Evolutionary conservation across 2,888 invertebrate species (phyloP).

Genomic region (Eupithecia centaureata): DNA sequence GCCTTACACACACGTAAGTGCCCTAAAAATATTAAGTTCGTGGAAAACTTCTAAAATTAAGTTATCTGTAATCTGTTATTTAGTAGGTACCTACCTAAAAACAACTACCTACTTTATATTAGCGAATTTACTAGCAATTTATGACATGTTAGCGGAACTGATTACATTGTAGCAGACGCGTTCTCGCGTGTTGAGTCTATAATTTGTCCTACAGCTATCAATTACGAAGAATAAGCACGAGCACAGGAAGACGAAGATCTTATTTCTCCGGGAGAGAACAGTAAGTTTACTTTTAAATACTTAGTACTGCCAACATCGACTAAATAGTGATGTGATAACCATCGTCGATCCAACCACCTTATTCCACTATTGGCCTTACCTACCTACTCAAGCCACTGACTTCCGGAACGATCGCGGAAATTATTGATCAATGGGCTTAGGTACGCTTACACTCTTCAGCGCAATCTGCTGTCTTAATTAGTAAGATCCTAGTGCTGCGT

Average conservation of each 20-base stretch:
- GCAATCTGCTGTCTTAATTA: neutral
- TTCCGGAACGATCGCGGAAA: too few relatives aligned
- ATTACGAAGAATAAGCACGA: conserved; percentile 35
- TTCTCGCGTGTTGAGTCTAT: conserved; percentile 35
- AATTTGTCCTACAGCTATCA: conserved; percentile 24
- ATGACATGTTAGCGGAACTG: conserved; percentile 22
- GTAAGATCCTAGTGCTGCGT: neutral
- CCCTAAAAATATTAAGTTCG: too few relatives aligned
- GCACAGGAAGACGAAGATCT: conserved; percentile 22
- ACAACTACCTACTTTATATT: conserved; percentile 18
- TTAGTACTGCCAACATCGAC: neutral
- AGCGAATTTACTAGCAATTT: conserved; percentile 33
- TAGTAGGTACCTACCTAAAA: too few relatives aligned
- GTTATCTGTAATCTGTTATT: too few relatives aligned
- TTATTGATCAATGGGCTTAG: neutral
- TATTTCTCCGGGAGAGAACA: too few relatives aligned
- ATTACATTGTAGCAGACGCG: conserved; percentile 37
- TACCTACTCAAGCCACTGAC: too few relatives aligned
- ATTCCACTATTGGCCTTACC: too few relatives aligned
- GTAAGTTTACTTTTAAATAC: neutral
- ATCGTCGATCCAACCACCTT: too few relatives aligned
- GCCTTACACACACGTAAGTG: too few relatives aligned
- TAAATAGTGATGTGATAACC: too few relatives aligned
- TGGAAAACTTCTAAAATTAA: too few relatives aligned
- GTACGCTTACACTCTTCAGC: neutral